Conservation (phyloP, 1,140 invertebrate genomes). For the Rhyacophila brunnea region DNA sequence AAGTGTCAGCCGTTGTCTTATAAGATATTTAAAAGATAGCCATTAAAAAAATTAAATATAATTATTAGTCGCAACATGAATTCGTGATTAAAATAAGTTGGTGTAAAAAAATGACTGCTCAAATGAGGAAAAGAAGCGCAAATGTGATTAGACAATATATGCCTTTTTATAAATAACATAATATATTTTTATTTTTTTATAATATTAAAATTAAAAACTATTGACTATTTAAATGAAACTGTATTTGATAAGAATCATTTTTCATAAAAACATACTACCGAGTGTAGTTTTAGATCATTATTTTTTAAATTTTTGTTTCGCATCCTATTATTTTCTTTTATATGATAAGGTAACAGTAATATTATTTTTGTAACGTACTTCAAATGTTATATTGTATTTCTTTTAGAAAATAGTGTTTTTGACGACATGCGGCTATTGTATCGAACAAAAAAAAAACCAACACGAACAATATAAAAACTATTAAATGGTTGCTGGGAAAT, state of each 20-base stretch:
- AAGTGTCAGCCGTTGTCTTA: no score
- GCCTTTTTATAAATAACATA: neutral
- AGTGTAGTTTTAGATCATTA: neutral
- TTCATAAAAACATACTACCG: neutral
- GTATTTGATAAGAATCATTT: no score
- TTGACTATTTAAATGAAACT: no score
- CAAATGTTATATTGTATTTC: neutral
- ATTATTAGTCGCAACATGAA: no score
- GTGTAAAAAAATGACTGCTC: neutral
- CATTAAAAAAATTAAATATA: no score
- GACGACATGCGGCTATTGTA: neutral
- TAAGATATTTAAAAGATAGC: no score
- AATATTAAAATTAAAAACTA: neutral
- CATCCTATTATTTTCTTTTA: neutral
- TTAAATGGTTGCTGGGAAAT: no score
- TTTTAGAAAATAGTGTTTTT: neutral
- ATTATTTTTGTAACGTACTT: neutral
- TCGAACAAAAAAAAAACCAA: no score
- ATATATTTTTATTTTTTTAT: neutral
- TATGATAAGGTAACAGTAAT: no score
- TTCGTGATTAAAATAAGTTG: no score
- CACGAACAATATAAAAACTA: no score
- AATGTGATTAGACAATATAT: constrained; percentile 3
- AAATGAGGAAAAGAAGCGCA: neutral
- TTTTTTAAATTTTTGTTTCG: neutral